Evolutionary conservation across 2,113 vertebrate species (phyloP).

Genomic region (Stigmatopora argus): DNA sequence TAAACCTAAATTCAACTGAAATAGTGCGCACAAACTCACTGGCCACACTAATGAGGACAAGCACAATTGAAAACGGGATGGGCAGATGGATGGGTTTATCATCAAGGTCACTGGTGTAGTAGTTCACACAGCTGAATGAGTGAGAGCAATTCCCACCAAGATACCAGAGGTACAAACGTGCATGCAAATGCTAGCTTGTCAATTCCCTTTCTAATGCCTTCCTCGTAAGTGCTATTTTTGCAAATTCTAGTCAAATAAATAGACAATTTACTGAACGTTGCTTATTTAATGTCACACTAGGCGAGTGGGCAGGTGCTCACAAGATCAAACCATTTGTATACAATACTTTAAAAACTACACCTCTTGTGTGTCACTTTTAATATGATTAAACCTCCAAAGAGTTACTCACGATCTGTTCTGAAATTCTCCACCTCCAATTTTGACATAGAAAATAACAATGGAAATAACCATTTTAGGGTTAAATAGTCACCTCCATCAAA

Average conservation of each 20-base stretch:
- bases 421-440: not conserved
- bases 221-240: too few relatives aligned
- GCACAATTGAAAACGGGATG: too few relatives aligned
- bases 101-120: not conserved
- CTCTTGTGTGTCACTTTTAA: not conserved
- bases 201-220: too few relatives aligned
- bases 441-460: not conserved
- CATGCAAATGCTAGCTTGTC: too few relatives aligned
- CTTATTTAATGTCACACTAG: too few relatives aligned
- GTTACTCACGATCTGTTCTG: not conserved
- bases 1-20: not conserved
- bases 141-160: too few relatives aligned
- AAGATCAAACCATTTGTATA: too few relatives aligned
- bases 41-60: not conserved
- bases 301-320: too few relatives aligned
- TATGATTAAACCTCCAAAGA: not conserved
- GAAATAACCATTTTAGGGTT: conserved; percentile 1
- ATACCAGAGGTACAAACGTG: too few relatives aligned
- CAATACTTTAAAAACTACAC: not conserved
- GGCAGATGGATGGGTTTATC: not conserved
- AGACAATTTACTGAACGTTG: too few relatives aligned
- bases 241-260: too few relatives aligned
- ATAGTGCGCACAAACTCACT: not conserved
- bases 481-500: not conserved
- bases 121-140: not conserved